Base-by-base conservation (phyloP, 2,888 invertebrate genomes). In the Drosophila antonietae region DNA sequence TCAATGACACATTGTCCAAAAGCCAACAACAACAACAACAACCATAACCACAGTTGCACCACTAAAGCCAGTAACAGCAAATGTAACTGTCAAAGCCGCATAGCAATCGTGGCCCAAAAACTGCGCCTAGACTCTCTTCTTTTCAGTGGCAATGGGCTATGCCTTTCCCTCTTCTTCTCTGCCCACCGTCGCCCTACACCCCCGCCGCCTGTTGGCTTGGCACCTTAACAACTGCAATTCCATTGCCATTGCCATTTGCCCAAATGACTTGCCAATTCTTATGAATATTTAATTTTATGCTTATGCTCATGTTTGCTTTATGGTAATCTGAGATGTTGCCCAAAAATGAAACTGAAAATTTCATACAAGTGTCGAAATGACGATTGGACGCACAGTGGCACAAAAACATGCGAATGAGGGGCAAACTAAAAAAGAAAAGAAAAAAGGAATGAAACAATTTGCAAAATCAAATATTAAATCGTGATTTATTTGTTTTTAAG, bases 241-340 rank as follows among this genome's bases (percentile, higher is more conserved):
- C 49, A 51, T 51, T 51, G 74, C 66, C 74, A 74, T 57, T 78
- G 72, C 67, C 78, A 68, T 70, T 84, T 68, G 75, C 47, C 72
- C 70, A 76, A 74, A 73, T 76, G 80, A 74, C 83, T 80, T 72
- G 88, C 73, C 79, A 73, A 89, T 89, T 88, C 80, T 78, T 79
- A 67, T 84, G 84, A 81, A 83, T 89, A 83, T 88, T 74, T 86
- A 83, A 88, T 81, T 83, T 88, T 75, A 89, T 87, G 82, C 83
- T 85, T 80, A 85, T 82, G 82, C 83, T 83, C 76, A 86, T 87
- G 78, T 89, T 89, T 89, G 77, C 79, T 74, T 82, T 86, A 88
- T 89, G 85, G 85, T 85, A 86, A 89, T 86, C 75, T 57, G 82
- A 89, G 85, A 89, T 78, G 80, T 82, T 73, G 67, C 63, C 68